A percentile compares a stretch with the other conserved stretches of the same genome.
These are phyloP conservation scores for Arenaria interpres DNA, from an alignment of 2,113 vertebrate species.

Conservation along the genomic window DNA sequence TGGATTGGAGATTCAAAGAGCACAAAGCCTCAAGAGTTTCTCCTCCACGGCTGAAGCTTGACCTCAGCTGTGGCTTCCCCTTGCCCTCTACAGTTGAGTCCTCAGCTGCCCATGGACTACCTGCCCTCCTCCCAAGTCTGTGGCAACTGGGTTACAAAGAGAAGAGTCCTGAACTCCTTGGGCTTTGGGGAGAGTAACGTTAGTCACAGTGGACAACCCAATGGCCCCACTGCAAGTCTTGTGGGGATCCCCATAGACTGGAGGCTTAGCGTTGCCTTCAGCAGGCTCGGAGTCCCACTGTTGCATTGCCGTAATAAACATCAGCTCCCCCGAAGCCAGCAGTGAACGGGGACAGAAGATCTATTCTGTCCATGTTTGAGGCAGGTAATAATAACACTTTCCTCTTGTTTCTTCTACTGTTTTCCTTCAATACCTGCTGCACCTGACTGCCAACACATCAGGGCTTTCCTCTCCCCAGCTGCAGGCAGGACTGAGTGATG, in stretches of 20 bases:
- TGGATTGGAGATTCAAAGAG: neutral
- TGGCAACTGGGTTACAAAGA: neutral
- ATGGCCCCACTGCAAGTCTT: neutral
- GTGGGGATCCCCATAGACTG: neutral
- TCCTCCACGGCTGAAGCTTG: accelerated
- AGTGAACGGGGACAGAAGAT: neutral
- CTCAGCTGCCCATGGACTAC: neutral
- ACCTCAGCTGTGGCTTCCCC: neutral
- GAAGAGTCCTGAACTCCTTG: neutral
- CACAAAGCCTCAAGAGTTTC: neutral
- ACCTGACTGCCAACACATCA: neutral
- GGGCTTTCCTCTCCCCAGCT: neutral
- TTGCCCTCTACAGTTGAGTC: neutral
- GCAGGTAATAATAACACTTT: neutral
- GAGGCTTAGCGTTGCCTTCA: accelerated
- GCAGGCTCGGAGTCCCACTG: neutral
- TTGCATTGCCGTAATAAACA: neutral
- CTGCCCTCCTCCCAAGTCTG: neutral
- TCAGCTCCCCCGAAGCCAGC: neutral
- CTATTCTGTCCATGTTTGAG: neutral
- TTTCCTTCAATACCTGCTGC: neutral
- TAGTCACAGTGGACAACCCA: neutral
- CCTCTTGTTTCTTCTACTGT: neutral
- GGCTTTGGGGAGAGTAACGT: neutral
- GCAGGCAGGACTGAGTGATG: accelerated